phyloP scores from a whole-genome alignment of 2,797 vertebrate genomes.

The Pseudomugil gertrudae region DNA sequence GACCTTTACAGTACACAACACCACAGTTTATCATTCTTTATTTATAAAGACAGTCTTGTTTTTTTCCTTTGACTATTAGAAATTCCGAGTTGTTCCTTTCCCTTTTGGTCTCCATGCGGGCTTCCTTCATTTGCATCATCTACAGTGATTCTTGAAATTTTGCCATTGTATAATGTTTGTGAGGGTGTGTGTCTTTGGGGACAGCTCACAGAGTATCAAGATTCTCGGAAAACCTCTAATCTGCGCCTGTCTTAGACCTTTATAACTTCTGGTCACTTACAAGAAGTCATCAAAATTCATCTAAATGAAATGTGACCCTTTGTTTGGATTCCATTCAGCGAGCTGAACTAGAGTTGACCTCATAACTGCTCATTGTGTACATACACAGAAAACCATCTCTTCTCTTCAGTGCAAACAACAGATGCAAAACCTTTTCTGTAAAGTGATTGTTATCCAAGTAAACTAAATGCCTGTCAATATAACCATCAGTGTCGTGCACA shows the following conservation, averaged over 20 bases:
- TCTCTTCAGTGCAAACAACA: slow-evolving; percentile 64
- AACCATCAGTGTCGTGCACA: slow-evolving; percentile 31
- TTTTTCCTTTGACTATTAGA: slow-evolving; percentile 69
- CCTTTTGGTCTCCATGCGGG: slow-evolving; percentile 46
- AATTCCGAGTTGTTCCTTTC: slow-evolving; percentile 69
- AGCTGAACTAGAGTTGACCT: slow-evolving; percentile 64
- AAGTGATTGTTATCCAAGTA: slow-evolving; percentile 44
- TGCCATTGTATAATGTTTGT: slow-evolving; percentile 15
- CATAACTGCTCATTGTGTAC: slow-evolving; percentile 56
- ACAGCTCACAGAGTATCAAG: background rate
- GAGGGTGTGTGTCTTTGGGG: slow-evolving; percentile 19
- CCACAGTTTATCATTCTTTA: slow-evolving; percentile 66
- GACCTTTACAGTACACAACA: slow-evolving; percentile 51
- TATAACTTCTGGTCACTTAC: slow-evolving; percentile 2
- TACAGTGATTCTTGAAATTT: slow-evolving; percentile 57
- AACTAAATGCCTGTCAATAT: slow-evolving; percentile 31
- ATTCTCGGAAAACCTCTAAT: slow-evolving; percentile 3
- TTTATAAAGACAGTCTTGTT: slow-evolving; percentile 70
- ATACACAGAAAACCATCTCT: slow-evolving; percentile 62
- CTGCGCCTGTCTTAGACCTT: too few species aligned
- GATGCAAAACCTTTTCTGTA: slow-evolving; percentile 53
- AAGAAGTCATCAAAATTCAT: slow-evolving; percentile 12
- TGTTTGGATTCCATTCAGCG: slow-evolving; percentile 57
- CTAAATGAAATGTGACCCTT: slow-evolving; percentile 56
- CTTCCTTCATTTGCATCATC: slow-evolving; percentile 73